Evolutionary conservation across 2,888 invertebrate species (phyloP), one percentile per base, ranked within the genome.

Genomic region (Timandra comae): DNA sequence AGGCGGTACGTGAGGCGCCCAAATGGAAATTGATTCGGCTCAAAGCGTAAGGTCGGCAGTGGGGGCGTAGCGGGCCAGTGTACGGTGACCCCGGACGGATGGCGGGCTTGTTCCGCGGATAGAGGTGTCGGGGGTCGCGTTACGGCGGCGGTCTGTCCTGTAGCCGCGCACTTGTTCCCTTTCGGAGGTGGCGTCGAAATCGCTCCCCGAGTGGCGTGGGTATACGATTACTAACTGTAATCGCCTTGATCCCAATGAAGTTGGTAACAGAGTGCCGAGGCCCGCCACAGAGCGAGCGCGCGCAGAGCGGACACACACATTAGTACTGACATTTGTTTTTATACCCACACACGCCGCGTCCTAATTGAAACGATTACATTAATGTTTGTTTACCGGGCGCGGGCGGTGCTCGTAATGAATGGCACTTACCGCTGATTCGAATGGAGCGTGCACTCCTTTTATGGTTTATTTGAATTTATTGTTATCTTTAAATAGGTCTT

Each of bases 191-290:
- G 61, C 53, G 51, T 7, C 11, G 56, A n/a, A n/a, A 51, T 52
- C 46, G 60, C 65, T 65, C 57, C 56, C 59, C 62, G 63, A 73
- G 74, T 61, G 71, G 68, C 64, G 73, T 65, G 75, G 75, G 75
- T 68, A 68, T 68, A 59, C 76, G 75, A 77, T 78, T 77, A 74
- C 74, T 61, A 63, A 63, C 66, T 64, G 80, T 80, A 79, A 81
- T 82, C 79, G 76, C 64, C 74, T 69, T 77, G 79, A 79, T 79
- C 77, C 75, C 78, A 56, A 75, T 76, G 76, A 79, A 76, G 78
- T 76, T 73, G 69, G 71, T 64, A 74, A 75, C 76, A 61, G 69
- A 71, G 67, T 71, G 67, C 54, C 60, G 56, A 54, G 63, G 46
- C 58, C 55, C 50, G 44, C 33, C 24, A 24, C 4, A 24, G 24